Conservation (phyloP, 2,797 vertebrate genomes). For the Xenops minutus region DNA sequence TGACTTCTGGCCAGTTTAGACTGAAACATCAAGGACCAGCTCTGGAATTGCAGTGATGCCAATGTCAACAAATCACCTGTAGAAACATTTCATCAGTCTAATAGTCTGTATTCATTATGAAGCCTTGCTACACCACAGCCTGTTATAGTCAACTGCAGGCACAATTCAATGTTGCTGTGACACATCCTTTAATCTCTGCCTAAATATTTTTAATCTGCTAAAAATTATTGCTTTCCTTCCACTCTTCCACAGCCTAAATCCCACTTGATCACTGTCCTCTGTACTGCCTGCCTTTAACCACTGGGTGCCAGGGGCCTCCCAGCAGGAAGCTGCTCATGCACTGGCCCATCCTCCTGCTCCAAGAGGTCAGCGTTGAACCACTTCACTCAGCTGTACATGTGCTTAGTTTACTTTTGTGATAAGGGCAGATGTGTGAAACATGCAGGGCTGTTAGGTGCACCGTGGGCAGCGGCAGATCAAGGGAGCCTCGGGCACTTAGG, state of each 20-base stretch:
- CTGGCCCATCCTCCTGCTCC: accelerated
- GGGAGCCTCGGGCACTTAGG: accelerated
- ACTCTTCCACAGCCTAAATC: background rate
- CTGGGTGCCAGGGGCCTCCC: slow-evolving; percentile 4
- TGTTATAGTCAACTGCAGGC: background rate
- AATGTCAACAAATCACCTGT: background rate
- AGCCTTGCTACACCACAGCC: background rate
- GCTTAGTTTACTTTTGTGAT: background rate
- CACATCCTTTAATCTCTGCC: background rate
- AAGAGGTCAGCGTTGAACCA: too few relatives aligned
- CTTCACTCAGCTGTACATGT: background rate
- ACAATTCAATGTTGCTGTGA: background rate
- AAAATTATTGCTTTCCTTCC: background rate
- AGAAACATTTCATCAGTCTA: background rate
- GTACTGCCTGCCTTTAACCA: background rate
- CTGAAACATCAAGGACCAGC: background rate
- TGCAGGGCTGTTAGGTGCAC: background rate
- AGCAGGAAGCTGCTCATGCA: background rate
- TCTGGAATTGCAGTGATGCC: background rate
- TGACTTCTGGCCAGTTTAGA: background rate
- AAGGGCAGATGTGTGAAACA: background rate
- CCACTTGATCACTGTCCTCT: background rate
- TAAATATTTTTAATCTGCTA: background rate
- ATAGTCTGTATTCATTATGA: background rate
- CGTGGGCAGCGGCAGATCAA: background rate